Base-by-base conservation (phyloP, 30 jellyfish, hydroid and myxozoan species). In the Aurelia aurita complex sp. Pacific region DNA sequence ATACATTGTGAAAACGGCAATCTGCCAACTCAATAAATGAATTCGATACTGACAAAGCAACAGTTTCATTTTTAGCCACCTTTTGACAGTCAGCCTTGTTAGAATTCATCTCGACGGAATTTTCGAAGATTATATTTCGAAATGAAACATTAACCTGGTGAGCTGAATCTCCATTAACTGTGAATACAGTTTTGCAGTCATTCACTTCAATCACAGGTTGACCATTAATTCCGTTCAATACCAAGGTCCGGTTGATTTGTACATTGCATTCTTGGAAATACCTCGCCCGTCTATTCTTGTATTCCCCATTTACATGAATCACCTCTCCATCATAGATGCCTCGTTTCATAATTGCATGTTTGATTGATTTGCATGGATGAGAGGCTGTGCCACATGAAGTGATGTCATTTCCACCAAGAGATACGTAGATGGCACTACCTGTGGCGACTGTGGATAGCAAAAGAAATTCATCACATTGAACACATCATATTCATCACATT, bases 301-400 rank as follows among this genome's bases (percentile, higher is more conserved):
- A 33, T 5, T 36, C 10, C n/a, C 88, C 88, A 54, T 62, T 14
- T 9, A 79, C 43, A 8, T 11, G 9, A 6, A 79, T 11, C 17
- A 16, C 34, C 33, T 64, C 80, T 15, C 55, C 70, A 29, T 67
- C 66, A 62, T 40, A 40, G 51, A 13, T 10, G 69, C 79, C 32
- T 9, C 19, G 38, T 32, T 79, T 79, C 69, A 63, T 46, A 23
- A 40, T 14, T 16, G 88, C 79, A 54, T 61, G 69, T 63, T 63
- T 79, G 52, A 79, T 79, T 10, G 79, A 60, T 8, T 40, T 51
- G 88, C 88, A 79, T 2, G 80, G 80, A 13, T 16, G 4, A 3
- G 51, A 10, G 11, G 8, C 18, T 2, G 33, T 14, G 61, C 88
- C 88, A 64, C 88, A 64, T 11, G 29, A 2, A 9, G 14, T 50